Conservation (phyloP, 2,113 vertebrate species). For the Tupaia tana region DNA sequence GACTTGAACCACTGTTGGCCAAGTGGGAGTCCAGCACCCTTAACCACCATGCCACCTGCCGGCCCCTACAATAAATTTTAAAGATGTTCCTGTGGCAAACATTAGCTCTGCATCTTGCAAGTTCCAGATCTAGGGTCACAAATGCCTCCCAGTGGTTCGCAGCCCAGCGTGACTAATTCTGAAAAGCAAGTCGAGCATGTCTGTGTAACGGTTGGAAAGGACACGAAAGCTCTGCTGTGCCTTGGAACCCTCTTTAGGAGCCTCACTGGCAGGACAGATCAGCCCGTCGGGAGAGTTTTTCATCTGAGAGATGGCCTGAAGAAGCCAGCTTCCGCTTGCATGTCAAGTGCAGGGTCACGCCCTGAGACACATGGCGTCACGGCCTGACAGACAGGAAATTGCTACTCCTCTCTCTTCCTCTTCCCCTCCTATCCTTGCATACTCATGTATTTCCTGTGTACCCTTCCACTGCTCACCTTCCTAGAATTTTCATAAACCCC, state of each 20-base stretch:
- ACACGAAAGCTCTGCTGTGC: background rate
- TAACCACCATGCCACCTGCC: no score
- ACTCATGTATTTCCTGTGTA: background rate
- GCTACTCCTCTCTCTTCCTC: background rate
- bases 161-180: no score
- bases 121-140: background rate
- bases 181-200: no score
- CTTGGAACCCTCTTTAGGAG: background rate
- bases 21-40: no score
- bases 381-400: background rate
- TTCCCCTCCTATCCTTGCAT: background rate
- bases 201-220: background rate
- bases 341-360: background rate
- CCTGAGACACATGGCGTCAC: background rate
- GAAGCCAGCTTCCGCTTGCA: background rate
- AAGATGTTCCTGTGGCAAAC: background rate
- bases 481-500: background rate
- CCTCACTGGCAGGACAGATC: background rate
- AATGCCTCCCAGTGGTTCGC: background rate
- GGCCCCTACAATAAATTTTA: background rate
- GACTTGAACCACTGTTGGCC: no score
- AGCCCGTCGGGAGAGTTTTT: background rate
- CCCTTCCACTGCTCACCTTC: background rate
- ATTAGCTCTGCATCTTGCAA: background rate
- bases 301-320: background rate